These are phyloP conservation scores for Camponotus floridanus DNA, from an alignment of 1,140 invertebrate genomes.

Conservation along the genomic window DNA sequence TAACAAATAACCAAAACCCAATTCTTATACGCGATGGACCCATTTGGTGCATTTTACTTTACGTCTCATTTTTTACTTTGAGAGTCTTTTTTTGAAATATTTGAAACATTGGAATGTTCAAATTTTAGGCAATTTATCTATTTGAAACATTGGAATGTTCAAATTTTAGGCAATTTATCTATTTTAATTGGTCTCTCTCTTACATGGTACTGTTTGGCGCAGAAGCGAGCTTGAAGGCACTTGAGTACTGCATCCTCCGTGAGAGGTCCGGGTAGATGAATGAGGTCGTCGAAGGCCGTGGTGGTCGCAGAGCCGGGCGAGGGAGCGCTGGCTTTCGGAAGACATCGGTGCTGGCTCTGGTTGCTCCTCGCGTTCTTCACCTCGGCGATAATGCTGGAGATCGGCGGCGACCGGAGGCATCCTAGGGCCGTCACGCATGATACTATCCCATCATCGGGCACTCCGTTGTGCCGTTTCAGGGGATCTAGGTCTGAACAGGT, in stretches of 20 bases:
- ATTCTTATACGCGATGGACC: too few relatives aligned
- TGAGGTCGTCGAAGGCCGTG: constrained; percentile 93
- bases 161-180: not conserved
- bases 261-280: constrained; percentile 95
- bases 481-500: constrained; percentile 80
- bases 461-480: constrained; percentile 79
- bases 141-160: not conserved
- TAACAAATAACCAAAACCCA: too few relatives aligned
- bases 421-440: constrained; percentile 84
- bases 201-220: constrained; percentile 95
- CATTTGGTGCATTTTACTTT: not conserved
- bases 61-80: not conserved
- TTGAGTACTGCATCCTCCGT: constrained; percentile 97
- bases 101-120: not conserved
- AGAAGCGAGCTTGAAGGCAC: constrained; percentile 95
- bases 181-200: constrained; percentile 81
- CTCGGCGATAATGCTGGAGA: constrained; percentile 82
- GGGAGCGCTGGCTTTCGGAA: constrained; percentile 73
- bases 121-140: not conserved
- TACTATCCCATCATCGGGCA: constrained; percentile 82
- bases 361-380: constrained; percentile 80
- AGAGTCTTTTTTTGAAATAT: not conserved
- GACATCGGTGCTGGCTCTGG: constrained; percentile 80
- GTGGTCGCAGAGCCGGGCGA: constrained; percentile 69
- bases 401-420: constrained; percentile 80